Base-by-base conservation (phyloP, 2,797 vertebrate genomes). In the Carduelis carduelis region DNA sequence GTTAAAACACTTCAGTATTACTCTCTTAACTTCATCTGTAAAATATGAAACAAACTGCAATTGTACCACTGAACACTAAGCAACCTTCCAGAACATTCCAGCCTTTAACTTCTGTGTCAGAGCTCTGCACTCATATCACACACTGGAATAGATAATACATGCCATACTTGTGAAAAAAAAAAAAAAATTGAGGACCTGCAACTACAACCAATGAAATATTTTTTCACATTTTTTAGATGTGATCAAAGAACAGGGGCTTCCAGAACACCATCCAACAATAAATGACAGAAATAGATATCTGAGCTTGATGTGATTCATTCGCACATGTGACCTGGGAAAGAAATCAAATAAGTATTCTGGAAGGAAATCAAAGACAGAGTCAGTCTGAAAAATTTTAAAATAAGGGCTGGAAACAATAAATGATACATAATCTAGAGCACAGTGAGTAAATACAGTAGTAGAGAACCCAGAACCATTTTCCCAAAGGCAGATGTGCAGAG, bases 291-390 rank as follows among this genome's bases (percentile, higher is more conserved):
- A 83, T n/a, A 94, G 69, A 57, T 83, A 83, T 41, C 35, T 75
- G 63, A 83, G 83, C 22, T 44, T 83, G n/a, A 41, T 93, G 57
- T 43, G 55, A 94, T 78, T 86, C 49, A 72, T 65, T 81, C 86
- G 72, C 72, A 92, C 14, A 9, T 27, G 47, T 65, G 57, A 94
- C 56, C 65, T 75, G 79, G 85, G 80, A 93, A 94, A 34, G 24
- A 93, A 94, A 88, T 86, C 63, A 91, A 93, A 52, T 43, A 83
- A 83, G 23, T 47, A 65, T 49, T 81, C 41, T 88, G 66, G 65
- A 93, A 88, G 47, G 60, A 96, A 92, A 93, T 71, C 66, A 84
- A 93, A 92, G 68, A 49, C 27, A 80, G 43, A 87, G 32, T 55
- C 32, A 32, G 63, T 17, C 69, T 71, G n/a, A 89, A 80, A 75